Conservation (phyloP, 2,113 vertebrate genomes). For the Vidua chalybeata region DNA sequence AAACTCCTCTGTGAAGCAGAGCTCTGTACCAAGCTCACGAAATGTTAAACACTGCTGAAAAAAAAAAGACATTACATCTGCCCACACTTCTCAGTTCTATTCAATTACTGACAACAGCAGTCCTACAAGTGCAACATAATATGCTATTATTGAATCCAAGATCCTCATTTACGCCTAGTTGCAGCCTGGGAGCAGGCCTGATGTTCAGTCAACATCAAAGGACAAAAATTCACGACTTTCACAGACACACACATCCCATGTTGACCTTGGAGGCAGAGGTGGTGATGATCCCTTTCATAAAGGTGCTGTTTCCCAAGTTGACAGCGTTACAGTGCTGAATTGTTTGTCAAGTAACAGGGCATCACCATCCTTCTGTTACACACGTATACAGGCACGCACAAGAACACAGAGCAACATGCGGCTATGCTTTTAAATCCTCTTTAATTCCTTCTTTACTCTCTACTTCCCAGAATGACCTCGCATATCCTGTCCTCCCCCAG, state of each 20-base stretch:
- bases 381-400: neutral
- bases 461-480: conserved; percentile 36
- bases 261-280: conserved; percentile 30
- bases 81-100: conserved; percentile 25
- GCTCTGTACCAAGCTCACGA: conserved; percentile 5
- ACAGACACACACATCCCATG: neutral
- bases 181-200: conserved; percentile 32
- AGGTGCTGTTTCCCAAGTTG: conserved; percentile 39
- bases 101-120: conserved; percentile 42
- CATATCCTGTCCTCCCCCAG: neutral
- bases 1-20: conserved; percentile 48
- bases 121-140: conserved; percentile 10
- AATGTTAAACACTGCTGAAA: conserved; percentile 57
- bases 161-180: neutral
- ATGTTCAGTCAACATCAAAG: conserved; percentile 2
- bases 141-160: conserved; percentile 25
- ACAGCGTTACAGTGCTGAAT: neutral
- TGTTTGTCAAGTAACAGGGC: neutral
- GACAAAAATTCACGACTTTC: conserved; percentile 53
- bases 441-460: conserved; percentile 57
- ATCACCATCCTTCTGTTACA: neutral
- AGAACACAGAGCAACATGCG: neutral
- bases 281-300: neutral
- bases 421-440: conserved; percentile 41
- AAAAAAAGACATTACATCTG: conserved; percentile 53